Evolutionary conservation across 2,888 invertebrate genomes (phyloP), one percentile per base, ranked within the genome.

Genomic region (Melipona beecheii): DNA sequence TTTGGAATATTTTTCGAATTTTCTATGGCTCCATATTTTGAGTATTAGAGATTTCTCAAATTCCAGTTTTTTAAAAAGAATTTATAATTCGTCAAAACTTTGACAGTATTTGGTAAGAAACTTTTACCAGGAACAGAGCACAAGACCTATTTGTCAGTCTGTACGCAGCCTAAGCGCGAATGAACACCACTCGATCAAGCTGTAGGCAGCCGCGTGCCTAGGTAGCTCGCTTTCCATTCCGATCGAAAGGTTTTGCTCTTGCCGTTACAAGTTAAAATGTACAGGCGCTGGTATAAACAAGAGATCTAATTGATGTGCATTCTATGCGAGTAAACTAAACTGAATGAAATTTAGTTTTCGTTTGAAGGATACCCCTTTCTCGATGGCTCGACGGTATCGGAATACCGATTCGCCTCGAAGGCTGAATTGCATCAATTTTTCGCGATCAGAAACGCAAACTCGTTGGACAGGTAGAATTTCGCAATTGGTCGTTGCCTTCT

Each of bases 211-310:
- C 76, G 72, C 76, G 71, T 77, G 76, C 49, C 54, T 49, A 54
- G 64, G 69, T 85, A 73, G 79, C 83, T 72, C 74, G 82, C 87
- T 87, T 90, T 88, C 84, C 82, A 81, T 86, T 85, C 87, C 86
- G 77, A 86, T 85, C 83, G 65, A 78, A 73, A 60, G 85, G 79
- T 81, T 81, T 81, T 75, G 73, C 66, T 71, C 66, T 49, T 75
- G 49, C 73, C n/a, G 36, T 43, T 60, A 58, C 73, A 56, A 75
- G 75, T 76, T 58, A 83, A 79, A 84, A 75, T 73, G 76, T 54
- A 78, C 66, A 68, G 75, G 62, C 71, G 24, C 62, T 52, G 71
- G 24, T 52, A 75, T 66, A 79, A 79, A 74, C 83, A 65, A 31
- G n/a, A 36, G 64, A 58, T 54, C 19, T 43, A 60, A 76, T 74